Base-by-base conservation (phyloP, 2,113 vertebrate genomes). In the Gobiocypris rarus region DNA sequence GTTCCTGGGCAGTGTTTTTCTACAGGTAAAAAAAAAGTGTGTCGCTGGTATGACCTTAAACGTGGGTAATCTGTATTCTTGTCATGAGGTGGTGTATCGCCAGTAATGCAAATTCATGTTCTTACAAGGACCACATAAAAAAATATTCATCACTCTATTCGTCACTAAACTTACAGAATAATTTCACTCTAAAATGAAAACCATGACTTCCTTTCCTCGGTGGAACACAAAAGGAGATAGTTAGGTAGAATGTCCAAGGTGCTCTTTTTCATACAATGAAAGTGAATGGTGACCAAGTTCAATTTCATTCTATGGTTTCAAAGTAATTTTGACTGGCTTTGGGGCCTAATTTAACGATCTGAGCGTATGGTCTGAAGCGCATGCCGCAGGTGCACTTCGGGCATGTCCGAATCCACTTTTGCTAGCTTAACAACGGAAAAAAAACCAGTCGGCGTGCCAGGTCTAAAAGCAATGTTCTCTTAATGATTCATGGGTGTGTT, bases 31-130 rank as follows among this genome's bases (percentile, higher is more conserved):
- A 54, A 15, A n/a, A 45, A 34, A 5, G 26, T 50, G 10, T 34
- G 82, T 9, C 22, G 59, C 61, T 43, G 58, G 63, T 73, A 45
- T 28, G 14, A 52, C 61, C 67, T 70, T 41, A 41, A 43, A n/a
- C 13, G 19, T 54, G 74, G 59, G 22, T 28, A 65, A 82, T 82
- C 61, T 76, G 41, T 54, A 81, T 43, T 34, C 26, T 56, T 75
- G 48, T 73, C 75, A 83, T 65, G 75, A 76, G n/a, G 41, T 74
- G 67, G 9, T 73, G 59, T 48, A 78, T 73, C 71, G 28, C 69
- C 81, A 86, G 50, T 58, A 70, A 81, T 81, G 59, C 76, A 75
- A 58, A 81, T 59, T 81, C 11, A 70, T 31, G 10, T 43, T 75
- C 22, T 38, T 69, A 38, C 38, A 69, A 54, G 38, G 13, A 63